Evolutionary conservation across 2,797 vertebrate species (phyloP).

Genomic region (Gymnopithys bicolor): DNA sequence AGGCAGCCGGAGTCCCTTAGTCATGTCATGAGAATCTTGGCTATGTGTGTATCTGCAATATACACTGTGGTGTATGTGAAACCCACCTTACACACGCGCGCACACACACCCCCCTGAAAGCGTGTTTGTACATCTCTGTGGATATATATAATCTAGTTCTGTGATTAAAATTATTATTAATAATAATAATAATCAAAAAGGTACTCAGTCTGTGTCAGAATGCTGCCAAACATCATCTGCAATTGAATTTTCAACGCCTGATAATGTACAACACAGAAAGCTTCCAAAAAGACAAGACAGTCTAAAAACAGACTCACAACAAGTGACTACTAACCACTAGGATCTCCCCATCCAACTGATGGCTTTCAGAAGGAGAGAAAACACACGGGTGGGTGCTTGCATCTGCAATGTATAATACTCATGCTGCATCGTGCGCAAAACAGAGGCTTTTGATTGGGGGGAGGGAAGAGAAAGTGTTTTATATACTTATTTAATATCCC

Average conservation of each 20-base stretch:
- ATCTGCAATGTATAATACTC: constrained; percentile 51
- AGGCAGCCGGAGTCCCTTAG: constrained; percentile 37
- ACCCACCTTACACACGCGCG: not conserved
- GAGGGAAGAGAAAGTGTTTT: constrained; percentile 81
- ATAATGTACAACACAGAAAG: constrained; percentile 65
- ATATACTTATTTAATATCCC: constrained; percentile 86
- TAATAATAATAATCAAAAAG: constrained; percentile 66
- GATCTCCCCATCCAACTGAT: constrained; percentile 51
- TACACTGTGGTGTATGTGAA: constrained; percentile 43
- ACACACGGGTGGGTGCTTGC: constrained; percentile 56
- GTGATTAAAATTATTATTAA: constrained; percentile 71
- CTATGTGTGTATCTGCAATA: constrained; percentile 41
- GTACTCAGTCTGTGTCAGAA: constrained; percentile 69
- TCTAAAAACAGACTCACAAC: constrained; percentile 62
- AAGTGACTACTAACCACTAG: constrained; percentile 75
- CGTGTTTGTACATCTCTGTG: constrained; percentile 67
- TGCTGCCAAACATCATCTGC: constrained; percentile 70
- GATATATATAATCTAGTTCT: constrained; percentile 73
- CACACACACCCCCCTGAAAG: constrained; percentile 28
- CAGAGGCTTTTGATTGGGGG: constrained; percentile 57
- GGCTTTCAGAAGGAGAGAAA: constrained; percentile 56
- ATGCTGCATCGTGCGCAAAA: constrained; percentile 54
- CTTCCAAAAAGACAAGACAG: constrained; percentile 61
- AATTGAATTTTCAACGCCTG: constrained; percentile 61
- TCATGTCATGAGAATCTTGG: constrained; percentile 35